Evolutionary conservation across 2,113 vertebrate species (phyloP).

Genomic region (Ploceus nigricollis): DNA sequence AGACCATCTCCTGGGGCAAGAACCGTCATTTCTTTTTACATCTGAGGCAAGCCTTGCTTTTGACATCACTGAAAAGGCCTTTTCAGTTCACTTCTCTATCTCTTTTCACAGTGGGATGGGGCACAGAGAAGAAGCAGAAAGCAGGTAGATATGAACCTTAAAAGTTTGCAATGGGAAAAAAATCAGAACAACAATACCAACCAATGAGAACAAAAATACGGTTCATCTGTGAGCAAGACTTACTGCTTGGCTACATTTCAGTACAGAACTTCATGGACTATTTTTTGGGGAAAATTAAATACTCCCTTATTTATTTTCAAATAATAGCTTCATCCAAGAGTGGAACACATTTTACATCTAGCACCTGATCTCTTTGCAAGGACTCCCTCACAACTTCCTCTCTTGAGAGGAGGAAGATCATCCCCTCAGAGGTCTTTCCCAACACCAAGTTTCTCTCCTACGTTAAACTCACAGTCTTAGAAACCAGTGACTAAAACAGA

Average conservation of each 20-base stretch:
- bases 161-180: not conserved
- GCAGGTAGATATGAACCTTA: not conserved
- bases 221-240: not conserved
- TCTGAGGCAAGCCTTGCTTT: not conserved
- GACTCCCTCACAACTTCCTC: not conserved
- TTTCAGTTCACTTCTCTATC: not conserved
- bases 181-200: not conserved
- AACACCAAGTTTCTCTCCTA: not conserved
- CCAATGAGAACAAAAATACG: not conserved
- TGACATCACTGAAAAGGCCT: not conserved
- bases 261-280: not conserved
- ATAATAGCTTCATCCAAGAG: not conserved
- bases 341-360: not conserved
- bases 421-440: not conserved
- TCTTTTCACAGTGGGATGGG: not conserved
- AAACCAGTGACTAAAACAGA: not conserved
- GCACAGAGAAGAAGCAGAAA: not conserved
- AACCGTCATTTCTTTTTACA: not conserved
- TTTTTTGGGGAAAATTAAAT: not conserved
- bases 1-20: not conserved
- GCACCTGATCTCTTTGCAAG: fast-evolving
- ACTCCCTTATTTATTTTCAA: not conserved
- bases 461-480: not conserved
- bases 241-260: not conserved
- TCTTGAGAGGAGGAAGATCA: not conserved